Percentiles rank a stretch among this genome's conserved stretches.
These are phyloP conservation scores for Eretmocerus hayati DNA, from an alignment of 2,888 invertebrate species.

Conservation along the genomic window DNA sequence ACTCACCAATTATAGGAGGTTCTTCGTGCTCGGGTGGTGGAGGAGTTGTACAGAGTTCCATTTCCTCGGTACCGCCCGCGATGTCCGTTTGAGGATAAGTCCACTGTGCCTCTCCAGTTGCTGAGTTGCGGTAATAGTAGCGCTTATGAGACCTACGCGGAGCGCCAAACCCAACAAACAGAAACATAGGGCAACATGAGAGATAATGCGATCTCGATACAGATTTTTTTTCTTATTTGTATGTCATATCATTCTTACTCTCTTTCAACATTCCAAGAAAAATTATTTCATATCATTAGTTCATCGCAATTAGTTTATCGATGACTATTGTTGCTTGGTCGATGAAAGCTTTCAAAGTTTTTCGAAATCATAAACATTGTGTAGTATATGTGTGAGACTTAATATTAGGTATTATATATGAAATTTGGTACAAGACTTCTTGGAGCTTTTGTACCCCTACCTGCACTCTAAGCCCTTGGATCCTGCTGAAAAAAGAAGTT, in stretches of 20 bases:
- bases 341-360: too few species aligned
- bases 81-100: slow-evolving; percentile 54
- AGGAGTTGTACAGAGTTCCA: slow-evolving; percentile 57
- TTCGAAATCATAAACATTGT: too few species aligned
- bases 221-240: background rate
- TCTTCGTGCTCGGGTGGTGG: slow-evolving; percentile 47
- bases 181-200: slow-evolving; percentile 24
- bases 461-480: slow-evolving; percentile 26
- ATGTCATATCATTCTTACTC: background rate
- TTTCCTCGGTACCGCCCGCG: slow-evolving; percentile 51
- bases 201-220: slow-evolving; percentile 13
- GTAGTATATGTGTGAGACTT: too few species aligned
- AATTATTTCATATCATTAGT: background rate
- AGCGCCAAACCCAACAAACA: slow-evolving; percentile 28
- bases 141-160: slow-evolving; percentile 55
- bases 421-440: slow-evolving; percentile 21
- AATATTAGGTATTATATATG: background rate
- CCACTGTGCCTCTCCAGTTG: slow-evolving; percentile 58
- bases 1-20: slow-evolving; percentile 31
- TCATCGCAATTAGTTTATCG: background rate
- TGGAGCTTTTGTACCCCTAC: slow-evolving; percentile 32
- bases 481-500: slow-evolving; percentile 20
- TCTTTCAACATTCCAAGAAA: too few species aligned
- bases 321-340: background rate
- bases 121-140: slow-evolving; percentile 60